Evolutionary conservation across 2,797 vertebrate genomes (phyloP).

Genomic region (Labeo calbasu): DNA sequence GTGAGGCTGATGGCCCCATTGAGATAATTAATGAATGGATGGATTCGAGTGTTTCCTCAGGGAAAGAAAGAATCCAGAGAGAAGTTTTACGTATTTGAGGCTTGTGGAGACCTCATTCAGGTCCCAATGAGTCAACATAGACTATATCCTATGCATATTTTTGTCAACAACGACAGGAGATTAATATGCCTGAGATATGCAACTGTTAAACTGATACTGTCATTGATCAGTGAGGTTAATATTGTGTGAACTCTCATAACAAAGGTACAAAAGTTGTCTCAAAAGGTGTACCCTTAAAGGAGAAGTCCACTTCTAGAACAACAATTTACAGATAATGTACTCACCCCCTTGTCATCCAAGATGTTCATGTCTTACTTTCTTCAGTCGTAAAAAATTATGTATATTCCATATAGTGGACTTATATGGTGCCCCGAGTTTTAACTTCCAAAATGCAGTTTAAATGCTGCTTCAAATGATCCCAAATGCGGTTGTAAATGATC

Average conservation of each 20-base stretch:
- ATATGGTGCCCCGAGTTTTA: too few species aligned
- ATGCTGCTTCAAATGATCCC: too few species aligned
- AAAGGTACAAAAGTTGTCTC: background rate
- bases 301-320: too few species aligned
- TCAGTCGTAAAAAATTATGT: too few species aligned
- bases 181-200: constrained; percentile 25
- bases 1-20: constrained; percentile 40
- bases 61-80: constrained; percentile 53
- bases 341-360: too few species aligned
- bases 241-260: too few species aligned
- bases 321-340: too few species aligned
- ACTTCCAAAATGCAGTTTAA: too few species aligned
- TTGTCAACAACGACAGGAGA: constrained; percentile 13
- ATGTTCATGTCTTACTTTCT: too few species aligned
- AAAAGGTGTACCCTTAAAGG: too few species aligned
- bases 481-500: too few species aligned
- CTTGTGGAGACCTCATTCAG: background rate
- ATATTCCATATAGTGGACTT: too few species aligned
- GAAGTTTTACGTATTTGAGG: constrained; percentile 49
- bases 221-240: constrained; percentile 20
- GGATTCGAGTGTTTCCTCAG: constrained; percentile 63
- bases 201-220: background rate
- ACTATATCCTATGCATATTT: constrained; percentile 27
- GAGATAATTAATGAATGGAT: constrained; percentile 70
- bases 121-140: constrained; percentile 30